These are phyloP conservation scores for Melitaea athalia DNA, from an alignment of 2,888 invertebrate genomes.

Conservation along the genomic window DNA sequence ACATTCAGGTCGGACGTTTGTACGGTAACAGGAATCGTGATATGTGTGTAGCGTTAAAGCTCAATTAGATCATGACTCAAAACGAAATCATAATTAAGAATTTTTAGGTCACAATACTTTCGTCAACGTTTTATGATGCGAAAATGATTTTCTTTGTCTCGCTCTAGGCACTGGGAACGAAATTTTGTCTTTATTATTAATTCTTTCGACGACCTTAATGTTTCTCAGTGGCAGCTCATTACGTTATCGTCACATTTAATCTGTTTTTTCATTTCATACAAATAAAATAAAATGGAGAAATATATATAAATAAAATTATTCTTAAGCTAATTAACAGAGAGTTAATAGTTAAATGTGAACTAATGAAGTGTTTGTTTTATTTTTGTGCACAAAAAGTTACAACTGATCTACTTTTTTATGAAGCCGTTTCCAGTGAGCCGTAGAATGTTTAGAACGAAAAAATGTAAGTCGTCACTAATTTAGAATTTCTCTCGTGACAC, in stretches of 20 bases:
- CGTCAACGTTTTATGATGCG: conserved; percentile 17
- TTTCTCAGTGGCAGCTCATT: conserved; percentile 1
- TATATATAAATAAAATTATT: not conserved
- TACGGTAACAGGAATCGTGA: conserved; percentile 54
- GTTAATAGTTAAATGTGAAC: too few species aligned
- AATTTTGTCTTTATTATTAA: conserved; percentile 14
- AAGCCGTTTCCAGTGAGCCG: not conserved
- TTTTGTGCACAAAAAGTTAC: conserved; percentile 4
- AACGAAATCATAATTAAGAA: conserved; percentile 25
- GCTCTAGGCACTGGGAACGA: conserved; percentile 4
- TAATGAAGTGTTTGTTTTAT: too few species aligned
- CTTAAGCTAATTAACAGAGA: too few species aligned
- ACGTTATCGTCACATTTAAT: not conserved
- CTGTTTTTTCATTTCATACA: not conserved
- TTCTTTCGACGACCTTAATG: not conserved
- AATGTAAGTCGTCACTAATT: conserved; percentile 58
- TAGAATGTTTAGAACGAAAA: conserved; percentile 39
- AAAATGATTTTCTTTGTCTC: conserved; percentile 15
- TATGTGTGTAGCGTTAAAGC: conserved; percentile 48
- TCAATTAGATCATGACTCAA: conserved; percentile 54
- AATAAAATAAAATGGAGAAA: not conserved
- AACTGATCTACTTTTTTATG: not conserved
- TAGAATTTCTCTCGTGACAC: conserved; percentile 61
- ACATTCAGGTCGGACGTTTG: conserved; percentile 60
- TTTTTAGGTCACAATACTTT: conserved; percentile 16